These are phyloP conservation scores for Oscheius sp. DNA, from an alignment of 1,140 invertebrate genomes.

Conservation along the genomic window DNA sequence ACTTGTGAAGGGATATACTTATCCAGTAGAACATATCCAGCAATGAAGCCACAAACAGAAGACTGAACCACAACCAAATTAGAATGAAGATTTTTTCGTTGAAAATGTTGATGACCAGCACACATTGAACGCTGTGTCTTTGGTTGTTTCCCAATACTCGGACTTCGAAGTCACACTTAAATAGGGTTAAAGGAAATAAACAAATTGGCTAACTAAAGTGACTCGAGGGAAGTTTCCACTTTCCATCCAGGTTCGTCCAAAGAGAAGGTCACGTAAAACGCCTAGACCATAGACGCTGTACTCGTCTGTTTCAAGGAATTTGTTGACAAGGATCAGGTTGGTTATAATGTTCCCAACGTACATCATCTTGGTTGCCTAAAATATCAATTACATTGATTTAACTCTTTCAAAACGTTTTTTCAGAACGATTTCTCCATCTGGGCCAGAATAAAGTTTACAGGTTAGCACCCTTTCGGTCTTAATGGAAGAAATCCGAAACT, in stretches of 20 bases:
- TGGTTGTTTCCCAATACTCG: conserved; percentile 64
- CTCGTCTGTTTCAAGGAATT: conserved; percentile 64
- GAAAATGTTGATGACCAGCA: conserved; percentile 67
- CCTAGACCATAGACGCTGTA: conserved; percentile 62
- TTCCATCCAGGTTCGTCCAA: conserved; percentile 57
- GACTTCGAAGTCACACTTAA: conserved; percentile 66
- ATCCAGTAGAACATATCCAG: conserved; percentile 61
- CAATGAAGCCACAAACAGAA: conserved; percentile 64
- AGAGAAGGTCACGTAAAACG: conserved; percentile 52
- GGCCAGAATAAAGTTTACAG: too few relatives aligned
- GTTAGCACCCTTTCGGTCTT: not conserved
- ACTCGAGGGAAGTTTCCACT: conserved; percentile 62
- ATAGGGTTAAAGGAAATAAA: conserved; percentile 29
- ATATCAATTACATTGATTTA: too few relatives aligned
- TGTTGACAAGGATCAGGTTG: conserved; percentile 65
- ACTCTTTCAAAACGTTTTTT: too few relatives aligned
- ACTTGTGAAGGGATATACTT: conserved; percentile 58
- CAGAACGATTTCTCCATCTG: too few relatives aligned
- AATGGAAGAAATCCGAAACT: too few relatives aligned
- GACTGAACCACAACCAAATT: conserved; percentile 67
- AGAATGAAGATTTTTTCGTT: conserved; percentile 66
- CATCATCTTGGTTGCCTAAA: conserved; percentile 64
- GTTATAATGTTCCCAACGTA: conserved; percentile 64
- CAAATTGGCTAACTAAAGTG: conserved; percentile 40
- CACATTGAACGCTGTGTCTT: conserved; percentile 64